Conservation (phyloP, 2,888 invertebrate genomes). For the Philereme transversata region DNA sequence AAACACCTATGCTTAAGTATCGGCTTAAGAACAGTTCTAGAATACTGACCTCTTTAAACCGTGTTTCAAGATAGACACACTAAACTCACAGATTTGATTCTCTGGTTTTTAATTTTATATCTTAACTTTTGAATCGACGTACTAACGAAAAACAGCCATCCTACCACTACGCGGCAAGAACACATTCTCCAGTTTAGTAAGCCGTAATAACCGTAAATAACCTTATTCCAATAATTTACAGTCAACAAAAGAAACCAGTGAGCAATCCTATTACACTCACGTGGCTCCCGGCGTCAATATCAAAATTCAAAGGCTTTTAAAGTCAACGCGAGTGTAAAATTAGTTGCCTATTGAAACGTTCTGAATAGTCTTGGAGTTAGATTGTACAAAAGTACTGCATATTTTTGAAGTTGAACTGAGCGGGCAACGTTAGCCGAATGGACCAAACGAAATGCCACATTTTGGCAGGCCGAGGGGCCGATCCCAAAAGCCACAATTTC, state of each 20-base stretch:
- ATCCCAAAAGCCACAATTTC: too few species aligned
- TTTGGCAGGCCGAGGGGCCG: too few species aligned
- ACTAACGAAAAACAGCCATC: not conserved
- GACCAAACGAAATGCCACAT: too few species aligned
- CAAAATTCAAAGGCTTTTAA: constrained; percentile 66
- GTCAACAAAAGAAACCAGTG: constrained; percentile 33
- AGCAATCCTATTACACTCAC: constrained; percentile 35
- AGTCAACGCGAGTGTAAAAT: constrained; percentile 69
- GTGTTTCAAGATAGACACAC: too few species aligned
- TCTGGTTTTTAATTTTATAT: too few species aligned
- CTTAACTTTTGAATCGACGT: too few species aligned
- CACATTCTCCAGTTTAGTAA: constrained; percentile 17
- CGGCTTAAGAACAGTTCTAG: too few species aligned
- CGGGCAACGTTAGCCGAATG: too few species aligned
- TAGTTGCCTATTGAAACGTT: constrained; percentile 62
- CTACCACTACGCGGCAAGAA: constrained; percentile 8
- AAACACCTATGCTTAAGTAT: too few species aligned
- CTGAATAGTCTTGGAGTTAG: constrained; percentile 30
- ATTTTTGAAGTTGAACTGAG: not conserved
- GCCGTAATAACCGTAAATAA: constrained; percentile 29
- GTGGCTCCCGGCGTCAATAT: constrained; percentile 56
- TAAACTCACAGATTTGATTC: too few species aligned
- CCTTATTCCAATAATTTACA: constrained; percentile 32
- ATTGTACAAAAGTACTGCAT: not conserved
- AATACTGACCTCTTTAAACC: too few species aligned